Base-by-base conservation (phyloP, 2,113 vertebrate species). In the Strix uralensis region DNA sequence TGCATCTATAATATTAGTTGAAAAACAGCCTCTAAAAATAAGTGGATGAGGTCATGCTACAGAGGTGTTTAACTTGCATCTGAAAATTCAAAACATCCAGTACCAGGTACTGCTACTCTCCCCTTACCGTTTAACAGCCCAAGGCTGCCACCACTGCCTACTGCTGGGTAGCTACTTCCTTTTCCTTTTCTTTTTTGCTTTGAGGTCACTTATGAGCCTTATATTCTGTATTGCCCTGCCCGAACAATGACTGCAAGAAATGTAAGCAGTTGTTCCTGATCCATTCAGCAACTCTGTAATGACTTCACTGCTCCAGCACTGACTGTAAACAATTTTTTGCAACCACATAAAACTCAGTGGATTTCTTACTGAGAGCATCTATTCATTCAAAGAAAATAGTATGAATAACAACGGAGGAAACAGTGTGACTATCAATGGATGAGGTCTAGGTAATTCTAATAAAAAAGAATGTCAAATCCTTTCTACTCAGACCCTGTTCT, bases 381-480 rank as follows among this genome's bases (percentile, higher is more conserved):
- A 69, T 67, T 95, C 36, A 93, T 88, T 95, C 88, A 86, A 61
- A 83, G 42, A 93, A 91, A 87, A 71, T 7, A 49, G 36, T 34
- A 5, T 32, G 18, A 67, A 17, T 81, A 67, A 49, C 65, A 91
- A 79, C 58, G 47, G 59, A 83, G 55, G 71, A 82, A 90, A 78
- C 29, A 16, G 7, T 8, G 9, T 58, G 40, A 69, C 30, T 75
- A 62, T 54, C 36, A 84, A 62, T 44, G 30, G 36, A 81, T 8
- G 42, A 74, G 42, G 30, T 23, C 38, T 29, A 86, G 34, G 49
- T 32, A 81, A 67, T 81, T 86, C 17, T 55, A 78, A 51, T 8
- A 81, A 12, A 25, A 70, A 63, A 34, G 26, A 78, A 63, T 3
- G 1, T 54, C 14, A 93, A 88, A 88, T 67, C 17, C 5, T 47